These are phyloP conservation scores for Allolobophora icterica DNA, from an alignment of 2,888 invertebrate genomes.

Conservation along the genomic window DNA sequence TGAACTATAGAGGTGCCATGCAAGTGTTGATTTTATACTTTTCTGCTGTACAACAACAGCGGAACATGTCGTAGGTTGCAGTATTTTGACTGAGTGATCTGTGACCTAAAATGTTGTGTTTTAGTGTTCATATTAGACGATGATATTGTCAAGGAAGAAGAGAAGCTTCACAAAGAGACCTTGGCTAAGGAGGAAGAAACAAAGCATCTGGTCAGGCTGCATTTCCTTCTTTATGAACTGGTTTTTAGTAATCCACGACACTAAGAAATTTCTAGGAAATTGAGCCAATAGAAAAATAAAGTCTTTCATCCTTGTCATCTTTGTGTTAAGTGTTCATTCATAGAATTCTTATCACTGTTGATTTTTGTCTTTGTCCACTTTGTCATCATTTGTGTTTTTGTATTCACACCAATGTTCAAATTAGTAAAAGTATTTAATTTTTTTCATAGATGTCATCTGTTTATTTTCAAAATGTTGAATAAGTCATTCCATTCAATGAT, in stretches of 20 bases:
- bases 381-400: not conserved
- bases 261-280: not conserved
- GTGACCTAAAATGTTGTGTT: not conserved
- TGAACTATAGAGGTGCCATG: too few relatives aligned
- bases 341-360: not conserved
- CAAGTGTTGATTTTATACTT: too few relatives aligned
- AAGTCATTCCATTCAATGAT: too few relatives aligned
- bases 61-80: not conserved
- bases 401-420: not conserved
- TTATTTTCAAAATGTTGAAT: not conserved
- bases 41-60: not conserved
- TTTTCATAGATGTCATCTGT: not conserved
- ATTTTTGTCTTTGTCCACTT: not conserved
- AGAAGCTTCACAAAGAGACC: not conserved
- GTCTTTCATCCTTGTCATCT: not conserved
- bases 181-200: not conserved
- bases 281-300: not conserved
- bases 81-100: not conserved
- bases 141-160: slow-evolving; percentile 17
- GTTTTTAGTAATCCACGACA: not conserved
- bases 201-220: not conserved
- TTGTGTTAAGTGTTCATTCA: not conserved
- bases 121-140: not conserved
- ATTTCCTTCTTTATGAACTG: not conserved
- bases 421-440: not conserved